Base-by-base conservation (phyloP, 2,113 vertebrate genomes). In the Sceloporus undulatus region DNA sequence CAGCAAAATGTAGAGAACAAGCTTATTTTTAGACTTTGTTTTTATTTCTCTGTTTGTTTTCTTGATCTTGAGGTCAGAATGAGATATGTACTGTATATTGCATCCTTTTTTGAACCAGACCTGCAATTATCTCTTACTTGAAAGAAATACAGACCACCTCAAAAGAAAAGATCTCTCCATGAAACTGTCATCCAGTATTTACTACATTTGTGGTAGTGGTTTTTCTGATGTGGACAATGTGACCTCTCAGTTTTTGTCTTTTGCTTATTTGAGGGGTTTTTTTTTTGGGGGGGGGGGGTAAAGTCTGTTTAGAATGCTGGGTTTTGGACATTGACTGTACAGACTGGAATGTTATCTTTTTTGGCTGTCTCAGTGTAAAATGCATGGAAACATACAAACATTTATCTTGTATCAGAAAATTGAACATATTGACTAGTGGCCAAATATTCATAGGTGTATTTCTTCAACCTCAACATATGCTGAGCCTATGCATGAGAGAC, bases 201-300 rank as follows among this genome's bases (percentile, higher is more conserved):
- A 0, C 23, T 89, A 40, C 11, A 81, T 5, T 23, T 87, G 48
- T 79, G 74, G 59, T 74, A 0, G 13, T 19, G 62, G 71, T 87
- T 89, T 87, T 70, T 71, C 56, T 78, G 68, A 85, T 90, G 75
- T 90, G 82, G 88, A 81, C 88, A 84, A 11, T 21, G 1, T 52
- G 6, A 1, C 0, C 82, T 16, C 88, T 68, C 19, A 65, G 82
- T 88, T 85, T 8, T 84, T 85, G 42, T 68, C 85, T 2, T 5
- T 0, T 88, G 79, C 80, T 54, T 79, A 34, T 34, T 34, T 34
- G 34, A 34, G 34, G 34, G 78, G 79, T 85, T 0, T 80, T 42
- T 59, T 85, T 19, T 73, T 83, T 73, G 7, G 11, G 38, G 73
- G 66, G 23, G 34, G 16, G 73, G 62, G 62, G 1, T 34, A 34